Evolutionary conservation across 64 coral and sea anemone genomes (phyloP), one percentile per base, ranked within the genome.

Genomic region (Montipora foliosa): DNA sequence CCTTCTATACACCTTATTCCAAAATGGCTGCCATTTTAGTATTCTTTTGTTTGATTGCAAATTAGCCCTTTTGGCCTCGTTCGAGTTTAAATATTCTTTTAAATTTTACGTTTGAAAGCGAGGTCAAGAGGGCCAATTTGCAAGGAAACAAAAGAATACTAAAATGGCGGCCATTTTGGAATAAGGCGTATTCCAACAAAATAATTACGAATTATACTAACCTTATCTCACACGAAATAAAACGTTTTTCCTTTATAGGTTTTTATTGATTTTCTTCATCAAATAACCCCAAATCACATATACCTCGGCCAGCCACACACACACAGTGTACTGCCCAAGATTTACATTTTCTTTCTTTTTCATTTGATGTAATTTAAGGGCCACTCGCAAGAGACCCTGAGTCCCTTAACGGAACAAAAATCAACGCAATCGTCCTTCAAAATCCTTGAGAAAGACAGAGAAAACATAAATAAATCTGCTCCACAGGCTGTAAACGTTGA

Each of bases 351-450:
- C 5, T 77, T 57, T 37, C 37, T 1, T n/a, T 52, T 80, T 25
- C 3, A 61, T 44, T 61, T 62, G 16, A 10, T 59, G 22, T 44
- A 71, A 86, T 72, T 86, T 49, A 16, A 50, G 49, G 46, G 45
- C 82, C 62, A 69, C 60, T 47, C 15, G 62, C n/a, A 44, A 67
- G 82, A 47, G 16, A 14, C 76, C 44, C 47, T 19, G 49, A 78
- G 17, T 37, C 45, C 44, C 2, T 14, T 48, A 68, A 68, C 13
- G 62, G 60, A 37, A 69, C 16, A 71, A 49, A 17, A 86, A 72
- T 71, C 82, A 86, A n/a, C 9, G 64, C 44, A 16, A 86, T n/a
- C 20, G 47, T 86, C 82, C 82, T 50, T 73, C 82, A 67, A 86
- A 71, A 71, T 50, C 47, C 66, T 86, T 44, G 64, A 86, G 66